phyloP scores from a whole-genome alignment of 2,888 invertebrate genomes.

The Laspeyria flexula region DNA sequence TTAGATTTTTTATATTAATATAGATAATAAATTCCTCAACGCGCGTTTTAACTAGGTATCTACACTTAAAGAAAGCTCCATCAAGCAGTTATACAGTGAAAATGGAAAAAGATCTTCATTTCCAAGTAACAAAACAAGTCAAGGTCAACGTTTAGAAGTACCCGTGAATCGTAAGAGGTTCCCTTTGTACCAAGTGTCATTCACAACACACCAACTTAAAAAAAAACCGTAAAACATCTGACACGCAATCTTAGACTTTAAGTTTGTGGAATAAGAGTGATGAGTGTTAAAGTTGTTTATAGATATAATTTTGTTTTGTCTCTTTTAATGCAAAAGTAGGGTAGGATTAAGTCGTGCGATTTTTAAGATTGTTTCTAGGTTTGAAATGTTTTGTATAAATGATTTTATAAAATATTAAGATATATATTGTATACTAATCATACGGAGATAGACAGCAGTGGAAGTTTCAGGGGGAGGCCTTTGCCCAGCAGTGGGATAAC shows the following conservation, averaged over 20 bases:
- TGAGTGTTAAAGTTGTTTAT: constrained; percentile 3
- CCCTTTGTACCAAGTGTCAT: constrained; percentile 46
- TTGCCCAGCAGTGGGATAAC: no score
- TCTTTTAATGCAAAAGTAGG: constrained; percentile 38
- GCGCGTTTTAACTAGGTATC: no score
- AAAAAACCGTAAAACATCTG: constrained; percentile 17
- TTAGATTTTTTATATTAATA: no score
- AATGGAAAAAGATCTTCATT: constrained; percentile 40
- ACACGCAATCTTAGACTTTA: constrained; percentile 18
- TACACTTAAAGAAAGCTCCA: no score
- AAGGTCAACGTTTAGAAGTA: constrained; percentile 45
- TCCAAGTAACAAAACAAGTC: constrained; percentile 39
- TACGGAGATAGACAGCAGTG: no score
- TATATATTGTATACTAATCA: no score
- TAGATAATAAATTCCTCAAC: no score
- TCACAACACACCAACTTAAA: constrained; percentile 34
- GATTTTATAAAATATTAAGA: no score
- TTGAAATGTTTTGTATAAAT: background rate
- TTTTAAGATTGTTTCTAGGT: constrained; percentile 20
- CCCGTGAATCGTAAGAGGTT: constrained; percentile 35
- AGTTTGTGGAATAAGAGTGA: background rate
- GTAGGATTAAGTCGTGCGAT: constrained; percentile 30
- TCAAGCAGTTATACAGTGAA: constrained; percentile 27
- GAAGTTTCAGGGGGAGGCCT: no score
- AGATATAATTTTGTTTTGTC: constrained; percentile 19